Evolutionary conservation across 1,140 invertebrate species (phyloP).

Genomic region (Zaprionus ghesquierei): DNA sequence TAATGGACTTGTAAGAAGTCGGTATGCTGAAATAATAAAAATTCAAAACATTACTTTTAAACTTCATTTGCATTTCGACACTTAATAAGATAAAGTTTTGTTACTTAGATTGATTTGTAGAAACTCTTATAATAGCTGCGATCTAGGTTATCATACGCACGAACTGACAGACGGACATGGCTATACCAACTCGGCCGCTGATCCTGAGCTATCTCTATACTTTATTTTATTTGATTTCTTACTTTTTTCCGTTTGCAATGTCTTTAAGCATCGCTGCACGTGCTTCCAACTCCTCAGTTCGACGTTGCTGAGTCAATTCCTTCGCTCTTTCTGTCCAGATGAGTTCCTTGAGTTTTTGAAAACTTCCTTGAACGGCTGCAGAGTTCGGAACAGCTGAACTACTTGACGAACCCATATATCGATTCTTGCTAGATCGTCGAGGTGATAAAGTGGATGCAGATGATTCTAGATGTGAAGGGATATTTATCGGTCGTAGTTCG

Average conservation of each 20-base stretch:
- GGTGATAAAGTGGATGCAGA: constrained; percentile 14
- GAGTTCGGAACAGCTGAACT: constrained; percentile 47
- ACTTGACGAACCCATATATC: constrained; percentile 58
- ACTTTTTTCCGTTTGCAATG: constrained; percentile 83
- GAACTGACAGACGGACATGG: no score
- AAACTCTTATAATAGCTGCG: no score
- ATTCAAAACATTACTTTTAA: no score
- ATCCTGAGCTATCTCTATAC: no score
- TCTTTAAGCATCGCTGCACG: constrained; percentile 85
- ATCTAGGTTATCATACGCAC: no score
- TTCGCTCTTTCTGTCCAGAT: constrained; percentile 87
- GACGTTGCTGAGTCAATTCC: constrained; percentile 86
- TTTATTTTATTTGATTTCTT: neutral
- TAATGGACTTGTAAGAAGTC: constrained; percentile 27
- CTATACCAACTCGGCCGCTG: no score
- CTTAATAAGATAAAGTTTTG: no score
- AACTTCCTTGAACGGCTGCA: constrained; percentile 85
- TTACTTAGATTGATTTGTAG: no score
- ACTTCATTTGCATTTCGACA: no score
- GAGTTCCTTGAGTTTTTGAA: constrained; percentile 86
- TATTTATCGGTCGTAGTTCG: constrained; percentile 44
- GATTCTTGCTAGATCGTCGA: constrained; percentile 58
- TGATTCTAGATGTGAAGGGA: neutral
- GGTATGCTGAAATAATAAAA: constrained; percentile 42
- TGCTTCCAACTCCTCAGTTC: constrained; percentile 85